Conservation (phyloP, 2,113 vertebrate genomes). For the Desmodus rotundus region DNA sequence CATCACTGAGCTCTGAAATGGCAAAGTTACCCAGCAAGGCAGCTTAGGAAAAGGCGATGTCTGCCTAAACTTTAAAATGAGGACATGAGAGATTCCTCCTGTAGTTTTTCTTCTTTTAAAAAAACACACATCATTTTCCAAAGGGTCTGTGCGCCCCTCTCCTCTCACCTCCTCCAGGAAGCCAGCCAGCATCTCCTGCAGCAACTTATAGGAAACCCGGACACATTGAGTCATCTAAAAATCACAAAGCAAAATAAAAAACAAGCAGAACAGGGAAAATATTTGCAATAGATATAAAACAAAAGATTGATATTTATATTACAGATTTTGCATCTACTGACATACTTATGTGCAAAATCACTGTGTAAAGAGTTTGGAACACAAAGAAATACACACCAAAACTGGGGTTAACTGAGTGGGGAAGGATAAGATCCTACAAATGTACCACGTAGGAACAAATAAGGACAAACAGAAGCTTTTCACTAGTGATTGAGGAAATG, state of each 20-base stretch:
- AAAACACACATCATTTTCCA: not conserved
- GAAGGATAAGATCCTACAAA: no score
- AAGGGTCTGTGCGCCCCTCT: not conserved
- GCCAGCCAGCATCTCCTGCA: not conserved
- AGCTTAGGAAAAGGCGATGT: not conserved
- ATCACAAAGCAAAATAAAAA: not conserved
- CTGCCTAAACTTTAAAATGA: not conserved
- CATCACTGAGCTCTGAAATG: fast-evolving
- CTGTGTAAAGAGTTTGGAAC: not conserved
- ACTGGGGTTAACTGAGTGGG: not conserved
- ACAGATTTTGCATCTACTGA: not conserved
- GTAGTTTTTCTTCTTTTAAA: not conserved
- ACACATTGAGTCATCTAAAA: no score
- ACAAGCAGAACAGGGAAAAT: not conserved
- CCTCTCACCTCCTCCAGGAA: not conserved
- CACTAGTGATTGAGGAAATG: not conserved
- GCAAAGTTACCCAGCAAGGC: no score
- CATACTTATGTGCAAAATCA: not conserved
- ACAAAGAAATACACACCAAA: not conserved
- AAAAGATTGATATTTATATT: not conserved
- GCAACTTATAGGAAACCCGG: not conserved
- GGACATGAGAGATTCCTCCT: not conserved
- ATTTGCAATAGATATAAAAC: not conserved
- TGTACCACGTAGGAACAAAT: not conserved
- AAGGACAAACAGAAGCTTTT: not conserved